A percentile compares a stretch with the other conserved stretches of the same genome.
Conservation (phyloP, 2,113 vertebrate species). For the Mirza zaza region DNA sequence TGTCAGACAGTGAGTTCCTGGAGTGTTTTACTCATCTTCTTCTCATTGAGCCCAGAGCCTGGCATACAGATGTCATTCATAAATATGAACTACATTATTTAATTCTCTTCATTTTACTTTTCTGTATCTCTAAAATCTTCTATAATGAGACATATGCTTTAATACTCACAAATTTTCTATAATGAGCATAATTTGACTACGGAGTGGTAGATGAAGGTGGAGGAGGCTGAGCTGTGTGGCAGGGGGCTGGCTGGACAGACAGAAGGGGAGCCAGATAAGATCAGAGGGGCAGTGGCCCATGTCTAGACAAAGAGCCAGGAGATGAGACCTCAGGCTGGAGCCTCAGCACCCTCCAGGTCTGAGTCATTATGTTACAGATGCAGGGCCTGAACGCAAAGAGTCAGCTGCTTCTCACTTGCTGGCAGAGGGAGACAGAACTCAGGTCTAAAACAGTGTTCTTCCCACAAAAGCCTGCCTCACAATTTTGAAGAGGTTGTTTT, state of each 20-base stretch:
- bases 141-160: conserved; percentile 11
- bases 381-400: background rate
- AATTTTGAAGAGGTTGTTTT: background rate
- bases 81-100: background rate
- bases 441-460: background rate
- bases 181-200: background rate
- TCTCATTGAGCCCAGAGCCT: background rate
- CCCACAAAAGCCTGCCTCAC: background rate
- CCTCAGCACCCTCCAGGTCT: background rate
- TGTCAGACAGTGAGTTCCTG: background rate
- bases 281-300: background rate
- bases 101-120: conserved; percentile 29
- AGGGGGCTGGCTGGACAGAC: background rate
- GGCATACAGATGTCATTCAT: background rate
- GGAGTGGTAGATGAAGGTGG: background rate
- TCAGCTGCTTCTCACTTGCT: conserved; percentile 5
- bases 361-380: background rate
- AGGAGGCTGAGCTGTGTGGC: background rate
- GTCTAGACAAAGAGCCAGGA: conserved; percentile 26
- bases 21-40: conserved; percentile 25
- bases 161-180: conserved; percentile 16
- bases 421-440: background rate
- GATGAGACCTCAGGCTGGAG: background rate
- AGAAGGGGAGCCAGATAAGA: background rate
- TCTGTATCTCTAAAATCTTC: conserved; percentile 16